Base-by-base conservation (phyloP, 2,888 invertebrate genomes). In the Paralinhomoeus sp. region DNA sequence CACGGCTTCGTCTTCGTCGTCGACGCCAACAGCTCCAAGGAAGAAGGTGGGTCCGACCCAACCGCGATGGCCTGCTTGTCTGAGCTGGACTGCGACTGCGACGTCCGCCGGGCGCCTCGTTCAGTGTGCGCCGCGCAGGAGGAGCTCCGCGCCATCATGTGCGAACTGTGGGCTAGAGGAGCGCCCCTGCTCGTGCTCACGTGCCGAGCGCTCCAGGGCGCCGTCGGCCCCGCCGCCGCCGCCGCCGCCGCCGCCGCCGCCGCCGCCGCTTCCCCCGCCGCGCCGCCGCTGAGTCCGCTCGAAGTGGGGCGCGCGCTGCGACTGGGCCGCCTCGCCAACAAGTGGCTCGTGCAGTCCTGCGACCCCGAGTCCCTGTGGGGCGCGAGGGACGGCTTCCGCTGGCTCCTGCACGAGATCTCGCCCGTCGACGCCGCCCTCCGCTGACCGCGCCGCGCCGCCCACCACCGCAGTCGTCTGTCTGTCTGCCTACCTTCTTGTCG, bases 1-100 rank as follows among this genome's bases (percentile, higher is more conserved):
- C 24, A 40, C 27, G 46, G 33, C 9, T 46, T 46, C 24, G 33
- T 46, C 5, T 46, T 36, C 36, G 43, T 46, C 21, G 41, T 46
- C n/a, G 46, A 46, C 37, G 46, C 43, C 2, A 20, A 34, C 18
- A 21, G 24, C 23, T 13, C 24, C 23, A 2, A 17, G 3, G 38
- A 40, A 15, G 43, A 43, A 24, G 24, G 46, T 46, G 17, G 12
- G n/a, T n/a, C n/a, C n/a, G n/a, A n/a, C n/a, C n/a, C n/a, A n/a
- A n/a, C n/a, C n/a, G n/a, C n/a, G n/a, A n/a, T n/a, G n/a, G n/a
- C n/a, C n/a, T n/a, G n/a, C n/a, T n/a, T n/a, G n/a, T n/a, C n/a
- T n/a, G n/a, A n/a, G n/a, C n/a, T n/a, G n/a, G n/a, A n/a, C n/a
- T n/a, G n/a, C n/a, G n/a, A n/a, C n/a, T n/a, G n/a, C n/a, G n/a